phyloP scores from a whole-genome alignment of 1,140 invertebrate species.

The Achatina immaculata region DNA sequence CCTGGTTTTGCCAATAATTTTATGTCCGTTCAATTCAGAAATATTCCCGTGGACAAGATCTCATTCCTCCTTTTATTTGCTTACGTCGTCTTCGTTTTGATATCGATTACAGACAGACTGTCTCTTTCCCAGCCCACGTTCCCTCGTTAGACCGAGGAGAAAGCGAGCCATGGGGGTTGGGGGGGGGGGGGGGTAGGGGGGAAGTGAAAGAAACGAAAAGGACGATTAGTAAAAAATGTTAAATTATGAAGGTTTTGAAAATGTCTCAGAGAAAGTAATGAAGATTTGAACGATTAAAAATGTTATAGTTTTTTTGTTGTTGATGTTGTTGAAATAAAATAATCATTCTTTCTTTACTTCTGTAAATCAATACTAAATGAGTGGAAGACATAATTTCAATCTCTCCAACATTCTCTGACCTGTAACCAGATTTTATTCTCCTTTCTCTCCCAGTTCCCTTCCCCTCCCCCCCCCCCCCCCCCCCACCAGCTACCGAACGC shows the following conservation, averaged over 20 bases:
- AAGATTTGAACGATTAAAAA: not conserved
- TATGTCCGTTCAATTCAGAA: slow-evolving; percentile 19
- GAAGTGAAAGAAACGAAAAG: not conserved
- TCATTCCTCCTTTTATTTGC: not conserved
- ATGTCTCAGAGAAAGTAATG: not conserved
- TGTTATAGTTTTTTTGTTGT: not conserved
- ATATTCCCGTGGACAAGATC: not conserved
- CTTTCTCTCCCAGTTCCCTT: no score
- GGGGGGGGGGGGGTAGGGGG: no score
- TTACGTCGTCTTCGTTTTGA: slow-evolving; percentile 8
- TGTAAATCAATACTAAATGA: no score
- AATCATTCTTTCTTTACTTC: not conserved
- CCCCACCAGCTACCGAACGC: not conserved
- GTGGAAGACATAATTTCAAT: no score
- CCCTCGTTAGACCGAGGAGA: not conserved
- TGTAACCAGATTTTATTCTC: no score
- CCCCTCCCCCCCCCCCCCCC: not conserved
- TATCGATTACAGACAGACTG: slow-evolving; percentile 8
- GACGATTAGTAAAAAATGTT: not conserved
- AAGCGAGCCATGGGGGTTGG: not conserved
- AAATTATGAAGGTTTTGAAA: not conserved
- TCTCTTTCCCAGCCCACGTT: slow-evolving; percentile 6
- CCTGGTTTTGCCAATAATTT: slow-evolving; percentile 15
- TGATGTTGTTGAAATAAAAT: no score
- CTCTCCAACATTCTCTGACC: no score